Evolutionary conservation across 2,113 vertebrate species (phyloP).

Genomic region (Sturnira hondurensis): DNA sequence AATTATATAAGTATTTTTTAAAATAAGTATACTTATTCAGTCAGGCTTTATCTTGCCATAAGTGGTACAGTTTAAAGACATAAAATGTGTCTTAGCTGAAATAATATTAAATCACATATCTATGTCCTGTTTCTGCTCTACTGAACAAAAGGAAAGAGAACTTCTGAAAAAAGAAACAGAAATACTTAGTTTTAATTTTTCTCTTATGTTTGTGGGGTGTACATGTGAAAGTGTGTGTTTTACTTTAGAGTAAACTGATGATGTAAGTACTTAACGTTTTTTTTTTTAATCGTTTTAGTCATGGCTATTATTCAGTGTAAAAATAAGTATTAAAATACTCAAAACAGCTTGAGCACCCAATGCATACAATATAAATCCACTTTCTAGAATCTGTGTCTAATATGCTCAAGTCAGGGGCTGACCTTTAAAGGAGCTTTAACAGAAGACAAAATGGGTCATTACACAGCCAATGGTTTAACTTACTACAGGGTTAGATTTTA

Average conservation of each 20-base stretch:
- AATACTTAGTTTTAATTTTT: not conserved
- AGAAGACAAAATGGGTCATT: not conserved
- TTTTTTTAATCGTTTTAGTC: not conserved
- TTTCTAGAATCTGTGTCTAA: not conserved
- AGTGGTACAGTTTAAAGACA: not conserved
- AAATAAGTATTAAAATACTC: not conserved
- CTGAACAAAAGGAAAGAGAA: not conserved
- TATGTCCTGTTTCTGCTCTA: not conserved
- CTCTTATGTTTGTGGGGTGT: not conserved
- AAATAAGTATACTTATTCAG: not conserved
- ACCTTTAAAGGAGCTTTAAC: not conserved
- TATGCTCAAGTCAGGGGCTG: not conserved
- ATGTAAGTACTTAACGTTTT: not conserved
- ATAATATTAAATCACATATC: not conserved
- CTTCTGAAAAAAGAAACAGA: not conserved
- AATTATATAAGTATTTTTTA: not conserved
- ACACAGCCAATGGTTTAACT: not conserved
- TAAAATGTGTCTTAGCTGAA: conserved; percentile 1
- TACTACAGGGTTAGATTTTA: not conserved
- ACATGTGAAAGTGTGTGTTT: not conserved
- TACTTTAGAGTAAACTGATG: not conserved
- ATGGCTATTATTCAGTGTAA: not conserved
- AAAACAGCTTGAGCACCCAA: not conserved
- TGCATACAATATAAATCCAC: not conserved
- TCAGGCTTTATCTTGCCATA: conserved; percentile 17